phyloP scores from a whole-genome alignment of 2,888 invertebrate species.

The Rhodophaea formosa region DNA sequence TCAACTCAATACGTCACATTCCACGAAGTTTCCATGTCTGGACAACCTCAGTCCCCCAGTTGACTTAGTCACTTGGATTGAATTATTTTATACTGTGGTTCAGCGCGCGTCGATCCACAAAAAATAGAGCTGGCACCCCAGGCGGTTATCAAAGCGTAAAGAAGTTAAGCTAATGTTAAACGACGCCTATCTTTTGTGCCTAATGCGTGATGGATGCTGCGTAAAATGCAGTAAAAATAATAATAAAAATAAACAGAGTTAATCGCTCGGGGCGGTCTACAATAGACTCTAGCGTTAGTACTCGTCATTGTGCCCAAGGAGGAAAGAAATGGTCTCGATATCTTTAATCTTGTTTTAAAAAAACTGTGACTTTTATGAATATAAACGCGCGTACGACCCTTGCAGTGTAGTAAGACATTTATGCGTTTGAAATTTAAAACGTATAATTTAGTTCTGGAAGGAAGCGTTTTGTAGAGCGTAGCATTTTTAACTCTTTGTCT shows the following conservation, averaged over 20 bases:
- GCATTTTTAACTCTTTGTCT: background rate
- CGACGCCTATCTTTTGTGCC: constrained; percentile 78
- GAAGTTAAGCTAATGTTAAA: constrained; percentile 80
- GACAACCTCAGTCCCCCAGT: constrained; percentile 48
- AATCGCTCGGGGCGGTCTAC: constrained; percentile 52
- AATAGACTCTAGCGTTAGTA: constrained; percentile 46
- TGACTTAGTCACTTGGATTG: constrained; percentile 44
- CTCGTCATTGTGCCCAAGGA: constrained; percentile 53
- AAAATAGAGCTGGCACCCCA: constrained; percentile 48
- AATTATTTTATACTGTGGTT: constrained; percentile 55
- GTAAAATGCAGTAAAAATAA: constrained; percentile 60
- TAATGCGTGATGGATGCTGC: constrained; percentile 73
- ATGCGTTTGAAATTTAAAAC: constrained; percentile 25
- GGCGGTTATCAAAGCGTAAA: constrained; percentile 76
- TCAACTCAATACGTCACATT: constrained; percentile 46
- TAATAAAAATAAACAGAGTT: constrained; percentile 62
- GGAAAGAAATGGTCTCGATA: constrained; percentile 57
- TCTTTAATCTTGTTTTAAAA: constrained; percentile 51
- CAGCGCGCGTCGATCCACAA: constrained; percentile 33
- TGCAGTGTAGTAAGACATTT: constrained; percentile 33
- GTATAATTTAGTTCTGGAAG: constrained; percentile 26
- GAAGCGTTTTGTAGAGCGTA: constrained; percentile 1
- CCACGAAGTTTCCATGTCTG: constrained; percentile 50
- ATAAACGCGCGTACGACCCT: constrained; percentile 49
- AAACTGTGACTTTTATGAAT: constrained; percentile 63